A percentile compares a stretch with the other conserved stretches of the same genome.
These are phyloP conservation scores for Macrotrachela quadricornifera DNA, from an alignment of 1,140 invertebrate genomes.

Conservation along the genomic window DNA sequence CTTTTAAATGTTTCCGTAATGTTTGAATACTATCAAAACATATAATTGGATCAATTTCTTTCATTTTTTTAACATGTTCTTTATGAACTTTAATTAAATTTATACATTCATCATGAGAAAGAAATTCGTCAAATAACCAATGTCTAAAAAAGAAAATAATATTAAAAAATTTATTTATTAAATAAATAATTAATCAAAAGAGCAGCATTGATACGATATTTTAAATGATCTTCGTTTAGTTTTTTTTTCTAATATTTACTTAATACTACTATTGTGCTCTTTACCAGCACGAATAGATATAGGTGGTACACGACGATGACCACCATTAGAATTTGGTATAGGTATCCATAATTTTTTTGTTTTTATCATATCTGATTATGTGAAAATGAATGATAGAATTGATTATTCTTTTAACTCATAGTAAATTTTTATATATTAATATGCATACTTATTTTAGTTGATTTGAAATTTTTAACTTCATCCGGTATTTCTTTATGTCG, in stretches of 20 bases:
- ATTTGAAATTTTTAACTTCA: too few relatives aligned
- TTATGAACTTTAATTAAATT: constrained; percentile 21
- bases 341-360: constrained; percentile 9
- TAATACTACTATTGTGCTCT: constrained; percentile 19
- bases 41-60: constrained; percentile 16
- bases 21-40: constrained; percentile 23
- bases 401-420: too few relatives aligned
- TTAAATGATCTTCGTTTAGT: too few relatives aligned
- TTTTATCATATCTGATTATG: background rate
- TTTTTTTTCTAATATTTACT: constrained; percentile 18
- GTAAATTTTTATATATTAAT: too few relatives aligned
- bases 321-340: constrained; percentile 11
- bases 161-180: constrained; percentile 13
- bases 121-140: constrained; percentile 23
- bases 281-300: constrained; percentile 17
- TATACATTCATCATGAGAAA: constrained; percentile 23
- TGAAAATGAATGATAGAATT: too few relatives aligned
- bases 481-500: too few relatives aligned
- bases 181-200: too few relatives aligned
- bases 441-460: too few relatives aligned
- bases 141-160: constrained; percentile 13
- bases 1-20: constrained; percentile 18
- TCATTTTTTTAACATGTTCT: constrained; percentile 16
- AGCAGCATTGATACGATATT: too few relatives aligned
- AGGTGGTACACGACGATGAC: constrained; percentile 17